phyloP scores from a whole-genome alignment of 1,140 invertebrate species.

The Drosophila hydei region DNA sequence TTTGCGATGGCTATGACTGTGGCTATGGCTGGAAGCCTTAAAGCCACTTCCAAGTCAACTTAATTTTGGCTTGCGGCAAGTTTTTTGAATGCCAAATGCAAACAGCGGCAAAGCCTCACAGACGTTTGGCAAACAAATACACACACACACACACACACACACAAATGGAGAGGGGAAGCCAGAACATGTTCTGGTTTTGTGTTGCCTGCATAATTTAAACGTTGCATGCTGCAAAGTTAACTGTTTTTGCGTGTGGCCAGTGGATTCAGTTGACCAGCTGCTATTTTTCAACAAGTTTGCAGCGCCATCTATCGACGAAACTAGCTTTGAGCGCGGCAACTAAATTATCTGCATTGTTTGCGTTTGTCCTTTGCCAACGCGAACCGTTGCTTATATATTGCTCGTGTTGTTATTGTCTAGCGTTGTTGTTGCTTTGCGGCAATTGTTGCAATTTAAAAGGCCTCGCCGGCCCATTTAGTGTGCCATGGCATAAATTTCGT shows the following conservation, averaged over 20 bases:
- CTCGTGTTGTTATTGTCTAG: neutral
- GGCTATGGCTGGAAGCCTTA: constrained; percentile 37
- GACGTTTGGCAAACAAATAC: constrained; percentile 66
- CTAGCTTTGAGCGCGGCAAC: constrained; percentile 51
- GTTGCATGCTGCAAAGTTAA: constrained; percentile 64
- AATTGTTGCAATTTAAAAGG: constrained; percentile 43
- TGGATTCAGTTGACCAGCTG: constrained; percentile 41
- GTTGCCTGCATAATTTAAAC: constrained; percentile 73
- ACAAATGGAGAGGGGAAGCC: neutral
- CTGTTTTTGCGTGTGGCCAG: constrained; percentile 67
- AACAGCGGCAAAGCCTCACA: constrained; percentile 55
- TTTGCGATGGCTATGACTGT: constrained; percentile 40
- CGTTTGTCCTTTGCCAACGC: constrained; percentile 54
- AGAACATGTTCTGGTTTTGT: constrained; percentile 43
- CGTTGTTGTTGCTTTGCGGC: constrained; percentile 9
- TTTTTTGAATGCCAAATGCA: constrained; percentile 65
- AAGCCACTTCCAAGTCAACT: constrained; percentile 62
- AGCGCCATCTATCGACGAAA: constrained; percentile 26
- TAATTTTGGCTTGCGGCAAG: constrained; percentile 66
- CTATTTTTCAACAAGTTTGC: constrained; percentile 67
- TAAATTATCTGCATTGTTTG: constrained; percentile 79
- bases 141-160: neutral
- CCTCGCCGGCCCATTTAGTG: constrained; percentile 61
- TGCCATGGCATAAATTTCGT: constrained; percentile 76
- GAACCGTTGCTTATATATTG: no score